A percentile compares a stretch with the other conserved stretches of the same genome.
Conservation (phyloP, 2,113 vertebrate genomes). For the Callipepla squamata region DNA sequence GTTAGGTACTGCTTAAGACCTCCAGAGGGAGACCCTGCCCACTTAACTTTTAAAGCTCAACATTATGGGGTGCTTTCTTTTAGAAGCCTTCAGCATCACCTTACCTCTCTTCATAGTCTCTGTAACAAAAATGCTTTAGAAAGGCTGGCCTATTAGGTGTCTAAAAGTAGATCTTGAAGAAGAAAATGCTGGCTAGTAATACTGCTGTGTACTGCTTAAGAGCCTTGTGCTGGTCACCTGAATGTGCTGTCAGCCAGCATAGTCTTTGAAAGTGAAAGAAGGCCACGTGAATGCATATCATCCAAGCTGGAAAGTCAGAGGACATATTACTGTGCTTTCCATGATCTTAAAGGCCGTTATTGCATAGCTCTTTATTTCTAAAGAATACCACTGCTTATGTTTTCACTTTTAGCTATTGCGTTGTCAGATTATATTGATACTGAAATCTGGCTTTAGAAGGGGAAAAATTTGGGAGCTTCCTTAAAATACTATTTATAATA, state of each 20-base stretch:
- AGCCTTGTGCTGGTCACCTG: fast-evolving
- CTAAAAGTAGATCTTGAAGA: not conserved
- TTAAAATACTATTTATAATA: constrained; percentile 1
- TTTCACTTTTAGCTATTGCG: not conserved
- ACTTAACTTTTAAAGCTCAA: not conserved
- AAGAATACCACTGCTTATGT: not conserved
- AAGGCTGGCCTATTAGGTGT: not conserved
- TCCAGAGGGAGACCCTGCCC: constrained; percentile 57
- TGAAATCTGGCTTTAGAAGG: not conserved
- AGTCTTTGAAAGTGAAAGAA: not conserved
- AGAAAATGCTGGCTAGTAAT: not conserved
- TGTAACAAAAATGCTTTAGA: not conserved
- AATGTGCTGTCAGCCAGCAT: not conserved
- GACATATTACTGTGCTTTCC: not conserved
- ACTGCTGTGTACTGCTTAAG: not conserved
- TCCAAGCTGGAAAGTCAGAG: not conserved
- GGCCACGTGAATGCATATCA: not conserved
- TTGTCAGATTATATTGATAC: not conserved
- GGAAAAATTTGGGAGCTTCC: not conserved
- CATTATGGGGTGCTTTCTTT: not conserved
- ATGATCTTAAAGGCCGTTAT: not conserved
- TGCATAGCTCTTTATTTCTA: not conserved
- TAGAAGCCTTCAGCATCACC: not conserved
- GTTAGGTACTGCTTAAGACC: not conserved
- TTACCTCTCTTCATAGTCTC: not conserved